Percentiles rank a stretch among this genome's conserved stretches.
Evolutionary conservation across 2,888 invertebrate genomes (phyloP).

Genomic region (Caradrina kadenii): DNA sequence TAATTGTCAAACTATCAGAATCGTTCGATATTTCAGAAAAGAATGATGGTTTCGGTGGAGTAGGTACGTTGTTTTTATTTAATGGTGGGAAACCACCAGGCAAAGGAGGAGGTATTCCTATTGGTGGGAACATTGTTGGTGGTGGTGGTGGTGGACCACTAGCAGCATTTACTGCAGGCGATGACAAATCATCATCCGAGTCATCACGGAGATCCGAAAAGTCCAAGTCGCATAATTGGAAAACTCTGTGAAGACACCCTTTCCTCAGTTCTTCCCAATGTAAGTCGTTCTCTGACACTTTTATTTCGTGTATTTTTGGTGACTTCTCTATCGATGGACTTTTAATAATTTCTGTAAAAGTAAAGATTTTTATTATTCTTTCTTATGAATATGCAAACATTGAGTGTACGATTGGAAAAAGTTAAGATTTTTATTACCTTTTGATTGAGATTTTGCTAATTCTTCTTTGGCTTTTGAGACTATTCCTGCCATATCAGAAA

Average conservation of each 20-base stretch:
- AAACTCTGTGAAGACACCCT: conserved; percentile 93
- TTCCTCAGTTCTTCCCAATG: conserved; percentile 98
- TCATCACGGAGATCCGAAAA: conserved; percentile 97
- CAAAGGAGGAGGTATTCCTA: conserved; percentile 87
- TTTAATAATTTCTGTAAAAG: conserved; percentile 92
- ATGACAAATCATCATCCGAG: conserved; percentile 95
- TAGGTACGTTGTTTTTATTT: conserved; percentile 81
- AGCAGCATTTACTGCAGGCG: conserved; percentile 92
- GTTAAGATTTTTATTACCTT: conserved; percentile 84
- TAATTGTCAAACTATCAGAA: conserved; percentile 89
- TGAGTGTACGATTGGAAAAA: neutral
- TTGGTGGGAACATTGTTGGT: conserved; percentile 91
- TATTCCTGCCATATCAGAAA: conserved; percentile 96
- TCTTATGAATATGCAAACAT: neutral
- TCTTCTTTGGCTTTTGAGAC: conserved; percentile 98
- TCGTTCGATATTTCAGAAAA: conserved; percentile 82
- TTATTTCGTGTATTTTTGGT: conserved; percentile 92
- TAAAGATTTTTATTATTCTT: neutral
- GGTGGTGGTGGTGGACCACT: conserved; percentile 96
- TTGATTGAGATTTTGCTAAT: conserved; percentile 96
- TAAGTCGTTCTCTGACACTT: conserved; percentile 97
- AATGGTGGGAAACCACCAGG: conserved; percentile 87
- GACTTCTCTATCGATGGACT: conserved; percentile 93
- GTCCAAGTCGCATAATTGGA: conserved; percentile 98
- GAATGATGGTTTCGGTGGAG: conserved; percentile 77